Evolutionary conservation across 2,888 invertebrate genomes (phyloP), one percentile per base, ranked within the genome.

Genomic region (Limnephilus rhombicus): DNA sequence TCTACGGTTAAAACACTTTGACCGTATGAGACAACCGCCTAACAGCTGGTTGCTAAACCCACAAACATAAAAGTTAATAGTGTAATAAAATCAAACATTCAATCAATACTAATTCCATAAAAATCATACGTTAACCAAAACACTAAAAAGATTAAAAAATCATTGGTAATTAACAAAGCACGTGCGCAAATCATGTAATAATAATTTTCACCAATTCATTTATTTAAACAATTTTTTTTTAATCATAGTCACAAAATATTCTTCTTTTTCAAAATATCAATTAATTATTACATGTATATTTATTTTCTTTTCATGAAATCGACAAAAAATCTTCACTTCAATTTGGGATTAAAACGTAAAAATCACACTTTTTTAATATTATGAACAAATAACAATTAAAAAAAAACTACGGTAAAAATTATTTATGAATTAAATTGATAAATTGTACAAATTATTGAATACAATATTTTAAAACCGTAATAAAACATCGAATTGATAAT

Each of bases 301-400:
- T 82, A 82, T 82, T 82, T 82, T 31, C 34, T 34, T 82, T 82
- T 82, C 82, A 82, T 82, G 82, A 82, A 34, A 31, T 82, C 34
- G 31, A 82, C 34, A 82, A 31, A 41, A 82, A 82, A 15, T 34
- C 86, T 86, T 29, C 68, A 7, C 68, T 68, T 68, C 68, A 53
- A 53, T 53, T 24, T 53, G 68, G 68, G 68, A 68, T 68, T 4
- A 68, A 68, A 68, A 49, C 9, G 41, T 49, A 49, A 49, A 49
- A 49, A 49, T 15, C 49, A 49, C 49, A 49, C 15, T 49, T 49
- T 49, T 45, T 11, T 45, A 45, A 45, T 41, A 7, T 9, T 41
- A 41, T 45, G 45, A 45, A 45, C 1, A 12, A 45, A 11, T 45
- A 2, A 1, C 12, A 1, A 0, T 45, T 31, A 31, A 31, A 37